A percentile compares a stretch with the other conserved stretches of the same genome.
Evolutionary conservation across 2,797 vertebrate species (phyloP).

Genomic region (Antennarius maculatus): DNA sequence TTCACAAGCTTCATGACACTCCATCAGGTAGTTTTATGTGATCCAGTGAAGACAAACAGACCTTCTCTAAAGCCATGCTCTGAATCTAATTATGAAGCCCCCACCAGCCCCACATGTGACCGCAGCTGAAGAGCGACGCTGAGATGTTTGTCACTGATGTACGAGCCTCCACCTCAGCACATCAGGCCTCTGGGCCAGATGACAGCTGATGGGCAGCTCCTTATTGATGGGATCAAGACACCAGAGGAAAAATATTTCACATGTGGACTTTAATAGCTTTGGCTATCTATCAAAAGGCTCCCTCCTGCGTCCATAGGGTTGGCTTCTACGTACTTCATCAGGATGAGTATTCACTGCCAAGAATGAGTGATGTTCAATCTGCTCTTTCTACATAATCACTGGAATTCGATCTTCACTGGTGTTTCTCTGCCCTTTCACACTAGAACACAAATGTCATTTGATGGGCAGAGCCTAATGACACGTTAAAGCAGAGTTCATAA

Average conservation of each 20-base stretch:
- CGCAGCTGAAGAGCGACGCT: conserved; percentile 33
- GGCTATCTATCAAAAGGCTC: conserved; percentile 36
- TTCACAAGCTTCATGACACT: neutral
- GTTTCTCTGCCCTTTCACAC: conserved; percentile 9
- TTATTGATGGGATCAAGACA: conserved; percentile 52
- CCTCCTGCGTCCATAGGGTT: conserved; percentile 1
- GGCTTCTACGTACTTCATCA: conserved; percentile 28
- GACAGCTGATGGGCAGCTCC: conserved; percentile 54
- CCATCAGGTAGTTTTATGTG: neutral
- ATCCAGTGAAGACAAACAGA: no score
- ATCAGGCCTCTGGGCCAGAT: conserved; percentile 52
- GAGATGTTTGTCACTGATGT: conserved; percentile 47
- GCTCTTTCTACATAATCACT: conserved; percentile 21
- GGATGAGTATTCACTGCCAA: conserved; percentile 40
- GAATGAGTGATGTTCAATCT: conserved; percentile 19
- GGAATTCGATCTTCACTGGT: conserved; percentile 6
- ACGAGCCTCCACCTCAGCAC: conserved; percentile 28
- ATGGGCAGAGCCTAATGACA: conserved; percentile 47
- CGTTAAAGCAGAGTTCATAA: conserved; percentile 60
- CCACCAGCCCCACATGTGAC: conserved; percentile 3
- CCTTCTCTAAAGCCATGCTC: no score
- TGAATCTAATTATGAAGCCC: no score
- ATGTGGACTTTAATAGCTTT: conserved; percentile 29
- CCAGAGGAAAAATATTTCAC: conserved; percentile 34
- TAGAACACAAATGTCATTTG: conserved; percentile 31